A percentile compares a stretch with the other conserved stretches of the same genome.
These are phyloP conservation scores for Lontra canadensis DNA, from an alignment of 2,113 vertebrate species.

Conservation along the genomic window DNA sequence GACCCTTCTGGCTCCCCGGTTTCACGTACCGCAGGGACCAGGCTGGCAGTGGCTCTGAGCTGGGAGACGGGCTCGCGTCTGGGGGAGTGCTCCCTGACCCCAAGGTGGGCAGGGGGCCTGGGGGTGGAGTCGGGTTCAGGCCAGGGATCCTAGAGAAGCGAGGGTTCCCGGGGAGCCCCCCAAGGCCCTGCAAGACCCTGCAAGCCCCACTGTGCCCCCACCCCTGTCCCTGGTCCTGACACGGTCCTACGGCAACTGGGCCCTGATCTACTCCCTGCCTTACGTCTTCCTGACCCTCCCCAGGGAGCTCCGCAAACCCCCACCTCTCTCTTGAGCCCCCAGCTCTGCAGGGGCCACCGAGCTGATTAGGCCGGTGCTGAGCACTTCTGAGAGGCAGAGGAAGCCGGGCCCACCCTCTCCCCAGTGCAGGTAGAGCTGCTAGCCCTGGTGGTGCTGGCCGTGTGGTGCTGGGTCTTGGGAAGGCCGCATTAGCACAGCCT, in stretches of 20 bases:
- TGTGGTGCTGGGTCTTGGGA: not conserved
- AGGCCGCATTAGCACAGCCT: not conserved
- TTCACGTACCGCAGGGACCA: not conserved
- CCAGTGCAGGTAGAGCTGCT: not conserved
- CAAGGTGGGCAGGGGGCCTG: not conserved
- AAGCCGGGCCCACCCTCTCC: not conserved
- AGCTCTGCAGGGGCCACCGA: not conserved
- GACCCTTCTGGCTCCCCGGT: not conserved
- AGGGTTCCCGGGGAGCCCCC: not conserved
- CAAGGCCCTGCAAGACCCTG: not conserved
- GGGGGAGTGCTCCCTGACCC: not conserved
- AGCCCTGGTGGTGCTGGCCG: not conserved
- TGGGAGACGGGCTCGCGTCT: not conserved
- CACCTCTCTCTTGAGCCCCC: not conserved
- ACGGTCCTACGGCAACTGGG: not conserved
- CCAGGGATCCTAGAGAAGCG: not conserved
- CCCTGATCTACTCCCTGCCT: not conserved
- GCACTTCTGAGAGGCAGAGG: not conserved
- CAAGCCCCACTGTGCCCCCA: not conserved
- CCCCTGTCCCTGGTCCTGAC: not conserved
- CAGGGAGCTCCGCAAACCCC: not conserved
- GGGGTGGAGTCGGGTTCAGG: not conserved
- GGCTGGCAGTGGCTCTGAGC: not conserved
- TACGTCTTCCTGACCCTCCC: not conserved
- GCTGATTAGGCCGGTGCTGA: not conserved